These are phyloP conservation scores for Aethina tumida DNA, from an alignment of 1,140 invertebrate genomes.

Conservation along the genomic window DNA sequence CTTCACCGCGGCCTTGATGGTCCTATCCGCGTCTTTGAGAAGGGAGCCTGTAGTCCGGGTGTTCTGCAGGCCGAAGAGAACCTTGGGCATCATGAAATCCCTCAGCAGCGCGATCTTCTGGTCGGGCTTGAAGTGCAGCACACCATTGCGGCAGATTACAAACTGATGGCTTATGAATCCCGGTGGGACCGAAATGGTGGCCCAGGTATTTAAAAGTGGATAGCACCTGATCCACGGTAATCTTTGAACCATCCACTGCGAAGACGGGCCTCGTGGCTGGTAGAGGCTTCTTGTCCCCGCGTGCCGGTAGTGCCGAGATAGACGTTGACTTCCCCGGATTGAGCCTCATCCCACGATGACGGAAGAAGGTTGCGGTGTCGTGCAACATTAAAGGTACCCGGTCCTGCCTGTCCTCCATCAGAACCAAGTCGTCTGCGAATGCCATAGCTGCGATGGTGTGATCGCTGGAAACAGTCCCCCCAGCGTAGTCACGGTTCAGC, in stretches of 20 bases:
- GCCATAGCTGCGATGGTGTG: conserved; percentile 22
- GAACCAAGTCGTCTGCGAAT: conserved; percentile 35
- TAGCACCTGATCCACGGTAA: conserved; percentile 4
- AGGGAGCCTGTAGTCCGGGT: conserved; percentile 5
- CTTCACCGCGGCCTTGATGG: too few relatives aligned
- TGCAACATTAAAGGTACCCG: conserved; percentile 14
- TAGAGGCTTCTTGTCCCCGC: too few relatives aligned
- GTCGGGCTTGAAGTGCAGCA: conserved; percentile 27
- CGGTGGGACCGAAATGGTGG: conserved; percentile 14
- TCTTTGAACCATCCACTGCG: conserved; percentile 5
- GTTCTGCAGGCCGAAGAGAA: conserved; percentile 17
- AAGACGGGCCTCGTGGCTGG: not conserved
- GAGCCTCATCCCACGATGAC: too few relatives aligned
- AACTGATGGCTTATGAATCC: conserved; percentile 12
- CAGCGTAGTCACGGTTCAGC: not conserved
- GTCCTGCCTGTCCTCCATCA: conserved; percentile 21
- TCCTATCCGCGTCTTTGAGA: conserved; percentile 8
- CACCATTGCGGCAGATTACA: conserved; percentile 9
- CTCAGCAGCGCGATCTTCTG: conserved; percentile 19
- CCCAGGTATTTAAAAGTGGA: conserved; percentile 20
- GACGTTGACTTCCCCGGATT: too few relatives aligned
- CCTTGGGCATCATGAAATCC: conserved; percentile 13
- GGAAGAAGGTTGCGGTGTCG: conserved; percentile 1
- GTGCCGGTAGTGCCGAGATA: too few relatives aligned
- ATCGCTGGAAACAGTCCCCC: conserved; percentile 7